Base-by-base conservation (phyloP, 2,888 invertebrate species). In the Formica aserva region DNA sequence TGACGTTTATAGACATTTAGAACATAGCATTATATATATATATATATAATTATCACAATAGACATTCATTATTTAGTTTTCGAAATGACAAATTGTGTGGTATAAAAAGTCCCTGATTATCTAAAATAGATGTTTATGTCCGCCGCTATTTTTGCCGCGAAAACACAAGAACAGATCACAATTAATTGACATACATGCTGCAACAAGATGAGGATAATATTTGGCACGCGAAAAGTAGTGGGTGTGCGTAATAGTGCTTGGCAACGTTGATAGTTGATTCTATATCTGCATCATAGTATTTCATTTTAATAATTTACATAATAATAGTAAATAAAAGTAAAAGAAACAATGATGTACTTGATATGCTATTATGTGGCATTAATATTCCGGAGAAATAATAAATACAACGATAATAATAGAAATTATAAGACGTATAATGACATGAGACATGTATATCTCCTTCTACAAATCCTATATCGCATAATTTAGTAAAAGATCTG, bases 221-320 rank as follows among this genome's bases (percentile, higher is more conserved):
- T 13, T 77, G 69, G 67, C 55, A 67, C 26, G 9, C 26, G 5
- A 66, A 67, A 15, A n/a, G n/a, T 67, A 77, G 55, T 66, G 32
- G 48, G 18, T 38, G 52, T 38, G 15, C 69, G 29, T 55, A 67
- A 52, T 55, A 38, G 3, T 26, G 15, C 18, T 77, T 77, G 38
- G 69, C 76, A 77, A n/a, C 13, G 38, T 11, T 45, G 41, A 41
- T 35, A 35, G 13, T 77, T 67, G 26, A 77, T 38, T 26, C 3
- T 76, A 22, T 32, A 60, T 9, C 6, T 45, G 22, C 22, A 35
- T 22, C 3, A 65, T 32, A 63, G 48, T 29, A 74, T 76, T 35
- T 48, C 2, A 0, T 18, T 48, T 38, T 35, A 52, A 66, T 52
- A 66, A 8, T n/a, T 48, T 32, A 18, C 15, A 35, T 35, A 35